These are phyloP conservation scores for Bradypodion pumilum DNA, from an alignment of 2,797 vertebrate genomes.

Conservation along the genomic window DNA sequence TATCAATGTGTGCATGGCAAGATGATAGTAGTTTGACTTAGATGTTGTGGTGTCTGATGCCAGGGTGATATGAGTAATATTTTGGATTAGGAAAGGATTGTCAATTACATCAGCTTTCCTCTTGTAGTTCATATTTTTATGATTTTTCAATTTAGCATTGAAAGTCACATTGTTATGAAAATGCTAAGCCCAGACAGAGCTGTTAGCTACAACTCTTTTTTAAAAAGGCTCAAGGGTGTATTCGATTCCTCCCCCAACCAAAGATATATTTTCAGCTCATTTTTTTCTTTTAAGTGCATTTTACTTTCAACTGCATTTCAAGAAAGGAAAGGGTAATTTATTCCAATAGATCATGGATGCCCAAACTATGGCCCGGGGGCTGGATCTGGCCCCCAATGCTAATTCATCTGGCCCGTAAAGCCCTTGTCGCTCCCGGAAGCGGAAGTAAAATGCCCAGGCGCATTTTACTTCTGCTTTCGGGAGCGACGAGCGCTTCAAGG, in stretches of 20 bases:
- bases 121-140: constrained; percentile 20
- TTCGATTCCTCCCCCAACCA: neutral
- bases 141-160: neutral
- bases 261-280: neutral
- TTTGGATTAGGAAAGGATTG: constrained; percentile 35
- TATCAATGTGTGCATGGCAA: constrained; percentile 29
- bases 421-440: too few relatives aligned
- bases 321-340: neutral
- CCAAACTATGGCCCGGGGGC: too few relatives aligned
- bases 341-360: too few relatives aligned
- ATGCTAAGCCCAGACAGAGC: neutral
- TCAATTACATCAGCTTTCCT: constrained; percentile 26
- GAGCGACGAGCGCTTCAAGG: too few relatives aligned
- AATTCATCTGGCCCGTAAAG: too few relatives aligned
- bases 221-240: neutral
- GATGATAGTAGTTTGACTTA: constrained; percentile 30
- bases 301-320: too few relatives aligned
- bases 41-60: constrained; percentile 36
- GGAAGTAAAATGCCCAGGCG: too few relatives aligned
- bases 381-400: too few relatives aligned
- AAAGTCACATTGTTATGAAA: neutral
- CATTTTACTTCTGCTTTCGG: too few relatives aligned
- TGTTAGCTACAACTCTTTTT: neutral
- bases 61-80: constrained; percentile 52
- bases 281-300: neutral